These are phyloP conservation scores for Parthenolecanium corni DNA, from an alignment of 2,888 invertebrate genomes.

Conservation along the genomic window DNA sequence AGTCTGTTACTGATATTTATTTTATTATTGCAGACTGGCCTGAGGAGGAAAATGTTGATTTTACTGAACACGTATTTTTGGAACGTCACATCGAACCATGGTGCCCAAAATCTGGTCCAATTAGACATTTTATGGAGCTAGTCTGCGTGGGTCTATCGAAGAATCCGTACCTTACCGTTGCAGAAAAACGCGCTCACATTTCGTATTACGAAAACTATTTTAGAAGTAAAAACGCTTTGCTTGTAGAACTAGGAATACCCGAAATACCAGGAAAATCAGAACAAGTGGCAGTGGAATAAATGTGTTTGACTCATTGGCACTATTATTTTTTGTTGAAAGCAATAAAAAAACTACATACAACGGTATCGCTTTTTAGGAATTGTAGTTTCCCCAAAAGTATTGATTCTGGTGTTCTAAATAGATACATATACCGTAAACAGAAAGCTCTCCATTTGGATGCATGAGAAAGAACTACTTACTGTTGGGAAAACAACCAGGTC, in stretches of 20 bases:
- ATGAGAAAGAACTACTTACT: too few relatives aligned
- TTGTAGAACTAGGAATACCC: constrained; percentile 50
- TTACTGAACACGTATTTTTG: constrained; percentile 89
- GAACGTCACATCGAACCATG: constrained; percentile 72
- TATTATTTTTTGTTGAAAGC: too few relatives aligned
- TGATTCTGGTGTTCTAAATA: too few relatives aligned
- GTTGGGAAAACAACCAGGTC: too few relatives aligned
- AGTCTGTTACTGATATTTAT: constrained; percentile 17
- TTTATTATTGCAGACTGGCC: constrained; percentile 50
- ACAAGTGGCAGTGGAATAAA: too few relatives aligned
- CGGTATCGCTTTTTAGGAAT: too few relatives aligned
- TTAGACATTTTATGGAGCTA: constrained; percentile 94
- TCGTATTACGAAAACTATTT: constrained; percentile 88
- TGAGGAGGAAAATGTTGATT: constrained; percentile 56
- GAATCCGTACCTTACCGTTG: constrained; percentile 78
- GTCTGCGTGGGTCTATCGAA: constrained; percentile 87
- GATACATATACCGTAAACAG: too few relatives aligned
- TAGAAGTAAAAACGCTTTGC: constrained; percentile 58
- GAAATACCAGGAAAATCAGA: too few relatives aligned
- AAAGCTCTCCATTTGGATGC: too few relatives aligned
- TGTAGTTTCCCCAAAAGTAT: too few relatives aligned
- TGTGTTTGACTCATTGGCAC: too few relatives aligned
- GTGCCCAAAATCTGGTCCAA: constrained; percentile 82
- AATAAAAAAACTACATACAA: too few relatives aligned
- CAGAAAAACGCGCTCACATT: constrained; percentile 80